Conservation (phyloP, 1,140 invertebrate genomes). For the Drosophila kanapiae region DNA sequence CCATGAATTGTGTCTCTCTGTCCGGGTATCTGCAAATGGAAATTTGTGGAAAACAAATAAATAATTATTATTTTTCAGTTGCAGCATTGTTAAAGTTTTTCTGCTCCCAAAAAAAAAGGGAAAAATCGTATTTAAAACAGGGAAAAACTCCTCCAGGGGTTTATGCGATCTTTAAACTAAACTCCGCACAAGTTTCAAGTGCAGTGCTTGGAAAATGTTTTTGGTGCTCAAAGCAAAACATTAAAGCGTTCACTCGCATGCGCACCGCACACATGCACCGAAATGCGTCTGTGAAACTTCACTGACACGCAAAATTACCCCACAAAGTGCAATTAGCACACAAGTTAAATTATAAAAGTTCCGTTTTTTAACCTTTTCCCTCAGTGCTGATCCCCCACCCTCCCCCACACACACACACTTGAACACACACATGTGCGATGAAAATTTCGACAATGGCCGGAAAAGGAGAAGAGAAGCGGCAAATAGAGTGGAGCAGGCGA, state of each 20-base stretch:
- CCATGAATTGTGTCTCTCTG: not conserved
- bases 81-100: conserved; percentile 10
- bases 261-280: conserved; percentile 27
- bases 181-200: conserved; percentile 50
- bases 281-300: conserved; percentile 65
- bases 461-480: not conserved
- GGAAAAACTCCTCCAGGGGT: not conserved
- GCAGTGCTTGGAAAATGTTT: conserved; percentile 35
- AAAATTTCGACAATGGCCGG: conserved; percentile 27
- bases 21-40: conserved; percentile 27
- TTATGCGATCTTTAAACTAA: conserved; percentile 41
- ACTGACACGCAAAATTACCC: conserved; percentile 76
- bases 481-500: conserved; percentile 8
- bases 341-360: conserved; percentile 79
- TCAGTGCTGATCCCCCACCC: conserved; percentile 9
- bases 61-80: conserved; percentile 37
- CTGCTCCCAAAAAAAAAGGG: not conserved
- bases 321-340: conserved; percentile 78
- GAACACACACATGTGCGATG: conserved; percentile 10
- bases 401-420: not conserved
- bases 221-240: conserved; percentile 41
- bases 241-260: conserved; percentile 39
- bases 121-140: not conserved
- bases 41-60: conserved; percentile 27
- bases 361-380: conserved; percentile 58